A percentile compares a stretch with the other conserved stretches of the same genome.
Evolutionary conservation across 23 tunicate genomes (phyloP).

Genomic region (Oikopleura vanhoeffeni): DNA sequence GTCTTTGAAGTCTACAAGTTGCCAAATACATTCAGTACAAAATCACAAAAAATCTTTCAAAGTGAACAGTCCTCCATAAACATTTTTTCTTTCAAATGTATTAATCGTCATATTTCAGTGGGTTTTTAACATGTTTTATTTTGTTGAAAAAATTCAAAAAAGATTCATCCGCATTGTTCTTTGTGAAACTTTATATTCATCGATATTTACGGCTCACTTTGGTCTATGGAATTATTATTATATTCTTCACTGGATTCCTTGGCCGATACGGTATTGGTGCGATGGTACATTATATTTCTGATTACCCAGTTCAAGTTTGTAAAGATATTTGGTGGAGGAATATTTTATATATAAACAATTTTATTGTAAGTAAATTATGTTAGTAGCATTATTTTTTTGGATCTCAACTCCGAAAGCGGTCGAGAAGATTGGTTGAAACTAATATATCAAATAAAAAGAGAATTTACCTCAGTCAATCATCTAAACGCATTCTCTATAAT

Average conservation of each 20-base stretch:
- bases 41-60: too few relatives aligned
- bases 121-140: background rate
- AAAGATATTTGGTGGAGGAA: conserved; percentile 54
- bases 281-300: conserved; percentile 9
- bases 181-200: background rate
- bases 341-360: conserved; percentile 51
- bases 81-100: too few relatives aligned
- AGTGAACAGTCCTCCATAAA: too few relatives aligned
- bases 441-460: too few relatives aligned
- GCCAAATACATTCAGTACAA: too few relatives aligned
- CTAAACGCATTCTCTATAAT: too few relatives aligned
- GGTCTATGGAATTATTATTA: conserved; percentile 28
- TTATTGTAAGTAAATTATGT: conserved; percentile 17
- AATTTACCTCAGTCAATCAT: too few relatives aligned
- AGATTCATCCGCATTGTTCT: background rate
- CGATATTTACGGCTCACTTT: conserved; percentile 45
- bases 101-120: background rate
- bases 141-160: background rate
- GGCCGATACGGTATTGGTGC: conserved; percentile 44
- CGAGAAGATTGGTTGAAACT: too few relatives aligned
- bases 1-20: too few relatives aligned
- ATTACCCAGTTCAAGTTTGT: conserved; percentile 16
- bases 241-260: conserved; percentile 30
- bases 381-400: too few relatives aligned
- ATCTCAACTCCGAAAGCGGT: too few relatives aligned